Evolutionary conservation across 1,140 invertebrate species (phyloP).

Genomic region (Cataglyphis hispanica): DNA sequence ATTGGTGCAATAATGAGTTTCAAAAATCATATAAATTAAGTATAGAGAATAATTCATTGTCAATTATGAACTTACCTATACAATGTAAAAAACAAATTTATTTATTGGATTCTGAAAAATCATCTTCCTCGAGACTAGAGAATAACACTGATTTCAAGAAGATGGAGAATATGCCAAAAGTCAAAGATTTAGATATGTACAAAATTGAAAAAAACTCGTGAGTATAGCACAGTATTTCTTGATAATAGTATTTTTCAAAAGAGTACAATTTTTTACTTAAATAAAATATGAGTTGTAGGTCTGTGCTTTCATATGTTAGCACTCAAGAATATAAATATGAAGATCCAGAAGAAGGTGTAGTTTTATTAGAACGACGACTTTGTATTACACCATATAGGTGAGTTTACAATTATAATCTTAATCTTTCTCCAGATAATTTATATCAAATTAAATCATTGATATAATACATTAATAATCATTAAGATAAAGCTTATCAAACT

Average conservation of each 20-base stretch:
- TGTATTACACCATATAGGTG: slow-evolving; percentile 87
- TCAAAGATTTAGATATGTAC: background rate
- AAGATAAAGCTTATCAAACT: slow-evolving; percentile 24
- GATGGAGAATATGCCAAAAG: background rate
- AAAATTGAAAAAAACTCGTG: slow-evolving; percentile 27
- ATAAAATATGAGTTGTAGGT: slow-evolving; percentile 18
- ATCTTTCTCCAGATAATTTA: background rate
- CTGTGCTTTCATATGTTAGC: slow-evolving; percentile 53
- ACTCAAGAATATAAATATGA: slow-evolving; percentile 90
- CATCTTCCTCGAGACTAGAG: background rate
- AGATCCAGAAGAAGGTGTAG: slow-evolving; percentile 90
- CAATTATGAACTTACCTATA: background rate
- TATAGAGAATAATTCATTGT: background rate
- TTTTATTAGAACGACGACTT: slow-evolving; percentile 90
- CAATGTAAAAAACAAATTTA: background rate
- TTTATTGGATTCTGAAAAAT: background rate
- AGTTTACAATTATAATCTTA: slow-evolving; percentile 61
- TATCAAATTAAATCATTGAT: background rate
- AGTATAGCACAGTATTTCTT: background rate
- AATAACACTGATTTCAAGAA: background rate
- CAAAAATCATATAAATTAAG: background rate
- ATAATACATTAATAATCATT: too few relatives aligned
- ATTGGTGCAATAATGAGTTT: slow-evolving; percentile 11
- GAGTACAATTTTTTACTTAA: slow-evolving; percentile 1
- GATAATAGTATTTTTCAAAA: background rate